phyloP scores from a whole-genome alignment of 2,113 vertebrate species.

The Zosterops lateralis region DNA sequence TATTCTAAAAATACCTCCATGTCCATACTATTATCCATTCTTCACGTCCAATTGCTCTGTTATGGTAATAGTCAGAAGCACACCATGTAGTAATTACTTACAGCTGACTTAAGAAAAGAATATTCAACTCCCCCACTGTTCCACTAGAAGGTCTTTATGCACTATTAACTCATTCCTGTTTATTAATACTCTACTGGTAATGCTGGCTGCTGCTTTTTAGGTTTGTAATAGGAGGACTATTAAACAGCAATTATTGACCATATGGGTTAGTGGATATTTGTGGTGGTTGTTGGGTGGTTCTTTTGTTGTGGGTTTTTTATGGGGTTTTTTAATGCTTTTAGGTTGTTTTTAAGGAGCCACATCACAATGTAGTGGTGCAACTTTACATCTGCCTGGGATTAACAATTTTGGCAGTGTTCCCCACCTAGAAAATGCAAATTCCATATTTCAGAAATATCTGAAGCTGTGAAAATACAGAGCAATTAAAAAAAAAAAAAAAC shows the following conservation, averaged over 20 bases:
- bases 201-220: constrained; percentile 84
- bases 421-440: constrained; percentile 57
- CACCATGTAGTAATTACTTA: constrained; percentile 99
- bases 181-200: constrained; percentile 99
- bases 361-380: constrained; percentile 49
- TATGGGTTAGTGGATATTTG: constrained; percentile 82
- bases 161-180: constrained; percentile 99
- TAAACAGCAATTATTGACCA: constrained; percentile 87
- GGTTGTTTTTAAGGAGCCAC: constrained; percentile 65
- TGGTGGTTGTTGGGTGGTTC: constrained; percentile 43
- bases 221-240: constrained; percentile 91
- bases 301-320: background rate
- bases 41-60: constrained; percentile 99
- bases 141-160: constrained; percentile 98
- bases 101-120: constrained; percentile 99
- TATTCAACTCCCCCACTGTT: constrained; percentile 93
- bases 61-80: constrained; percentile 98
- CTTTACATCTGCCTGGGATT: constrained; percentile 65
- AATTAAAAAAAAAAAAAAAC: background rate
- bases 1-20: constrained; percentile 91
- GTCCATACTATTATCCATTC: constrained; percentile 98
- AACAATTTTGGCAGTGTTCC: constrained; percentile 59
- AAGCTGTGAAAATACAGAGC: constrained; percentile 43
- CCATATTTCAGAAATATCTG: constrained; percentile 46
- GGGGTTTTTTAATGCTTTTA: background rate